Evolutionary conservation across 2,113 vertebrate genomes (phyloP).

Genomic region (Manacus vitellinus): DNA sequence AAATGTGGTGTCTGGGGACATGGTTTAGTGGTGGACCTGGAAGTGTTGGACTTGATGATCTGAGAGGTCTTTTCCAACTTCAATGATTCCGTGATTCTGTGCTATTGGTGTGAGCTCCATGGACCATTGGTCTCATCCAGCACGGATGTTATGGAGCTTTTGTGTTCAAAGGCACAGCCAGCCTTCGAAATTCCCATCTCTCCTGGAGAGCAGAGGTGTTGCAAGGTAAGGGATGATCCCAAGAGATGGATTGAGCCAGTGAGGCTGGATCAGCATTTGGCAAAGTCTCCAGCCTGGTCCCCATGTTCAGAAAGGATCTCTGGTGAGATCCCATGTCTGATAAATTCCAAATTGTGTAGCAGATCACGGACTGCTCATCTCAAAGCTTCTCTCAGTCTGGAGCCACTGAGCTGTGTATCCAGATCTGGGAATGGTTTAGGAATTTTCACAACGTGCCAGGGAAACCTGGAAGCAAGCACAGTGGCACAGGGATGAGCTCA

Average conservation of each 20-base stretch:
- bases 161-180: background rate
- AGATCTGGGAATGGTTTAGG: background rate
- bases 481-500: background rate
- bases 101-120: accelerated
- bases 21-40: background rate
- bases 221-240: background rate
- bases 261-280: background rate
- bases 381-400: background rate
- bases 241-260: background rate
- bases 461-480: background rate
- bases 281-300: background rate
- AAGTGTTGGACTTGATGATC: background rate
- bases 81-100: background rate
- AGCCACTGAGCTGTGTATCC: background rate
- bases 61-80: background rate
- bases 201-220: background rate
- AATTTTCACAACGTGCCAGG: background rate
- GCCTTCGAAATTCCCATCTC: background rate
- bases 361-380: background rate
- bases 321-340: background rate
- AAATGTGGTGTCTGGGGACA: background rate
- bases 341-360: background rate
- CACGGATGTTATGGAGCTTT: background rate
- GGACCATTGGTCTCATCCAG: background rate
- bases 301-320: background rate